Base-by-base conservation (phyloP, 2,797 vertebrate species). In the Macroramphosus scolopax region DNA sequence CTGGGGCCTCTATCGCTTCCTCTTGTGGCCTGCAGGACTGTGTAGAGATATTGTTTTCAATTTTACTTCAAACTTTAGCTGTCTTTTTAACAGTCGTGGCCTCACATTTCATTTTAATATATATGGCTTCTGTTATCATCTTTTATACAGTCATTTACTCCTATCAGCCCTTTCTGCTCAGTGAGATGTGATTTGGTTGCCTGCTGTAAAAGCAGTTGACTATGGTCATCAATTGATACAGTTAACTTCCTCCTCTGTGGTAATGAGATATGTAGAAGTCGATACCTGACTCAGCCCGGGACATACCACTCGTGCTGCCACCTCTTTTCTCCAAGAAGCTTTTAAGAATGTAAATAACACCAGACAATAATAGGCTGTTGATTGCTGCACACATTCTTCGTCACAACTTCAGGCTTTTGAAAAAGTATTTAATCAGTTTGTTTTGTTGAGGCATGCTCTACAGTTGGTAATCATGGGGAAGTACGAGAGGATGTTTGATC, bases 21-120 rank as follows among this genome's bases (percentile, higher is more conserved):
- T 82, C 78, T 59, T 59, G 80, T 80, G 83, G 80, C 79, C 71
- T 63, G 58, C 76, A 72, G 83, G 73, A 72, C 67, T 64, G 54
- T 58, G 59, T 46, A 62, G 75, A 60, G 51, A 80, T 57, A 59
- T 75, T 72, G 67, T 68, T 69, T 75, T 45, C 57, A 67, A 30
- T 65, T 77, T 57, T 63, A 54, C 58, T 66, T 62, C 37, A 73
- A 75, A 78, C 49, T 61, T 52, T 43, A 56, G 34, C 59, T 69
- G 40, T 75, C 41, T 68, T 65, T 77, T 77, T 71, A 55, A 68
- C 68, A 65, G 60, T 53, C 68, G 43, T 33, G 35, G 47, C 47
- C 61, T 76, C 44, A 44, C 42, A 53, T 38, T 54, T 68, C 60
- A 56, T 46, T 30, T 30, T 4, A n/a, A 9, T 14, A 24, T 44